Evolutionary conservation across 2,797 vertebrate species (phyloP).

Genomic region (Passerculus sandwichensis): DNA sequence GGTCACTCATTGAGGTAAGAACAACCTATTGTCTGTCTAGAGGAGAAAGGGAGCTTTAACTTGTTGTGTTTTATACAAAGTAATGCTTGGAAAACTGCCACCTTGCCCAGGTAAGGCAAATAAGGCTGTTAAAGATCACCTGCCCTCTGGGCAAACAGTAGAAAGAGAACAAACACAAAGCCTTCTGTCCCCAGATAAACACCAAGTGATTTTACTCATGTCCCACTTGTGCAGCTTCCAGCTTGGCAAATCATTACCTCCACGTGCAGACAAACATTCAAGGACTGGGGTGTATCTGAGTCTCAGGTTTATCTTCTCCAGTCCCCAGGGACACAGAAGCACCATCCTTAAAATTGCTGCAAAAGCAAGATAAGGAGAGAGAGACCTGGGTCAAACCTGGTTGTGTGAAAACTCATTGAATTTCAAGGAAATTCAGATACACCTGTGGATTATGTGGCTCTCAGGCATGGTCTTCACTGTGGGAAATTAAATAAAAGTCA

Average conservation of each 20-base stretch:
- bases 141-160: constrained; percentile 20
- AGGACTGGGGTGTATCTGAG: background rate
- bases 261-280: background rate
- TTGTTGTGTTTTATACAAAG: background rate
- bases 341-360: background rate
- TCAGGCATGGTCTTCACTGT: background rate
- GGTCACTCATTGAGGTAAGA: constrained; percentile 92
- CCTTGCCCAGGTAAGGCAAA: background rate
- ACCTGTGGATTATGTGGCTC: background rate
- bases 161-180: background rate
- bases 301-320: background rate
- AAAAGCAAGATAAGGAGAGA: background rate
- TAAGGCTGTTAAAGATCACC: constrained; percentile 13
- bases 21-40: background rate
- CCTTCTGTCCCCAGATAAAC: constrained; percentile 1
- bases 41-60: background rate
- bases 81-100: constrained; percentile 10
- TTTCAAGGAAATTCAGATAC: background rate
- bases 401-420: background rate
- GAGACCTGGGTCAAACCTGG: background rate
- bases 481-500: background rate
- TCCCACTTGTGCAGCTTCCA: background rate
- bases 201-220: background rate
- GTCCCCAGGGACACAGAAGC: background rate
- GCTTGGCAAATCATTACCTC: background rate